These are phyloP conservation scores for Nomada lathburiana DNA, from an alignment of 2,888 invertebrate genomes.

Conservation along the genomic window DNA sequence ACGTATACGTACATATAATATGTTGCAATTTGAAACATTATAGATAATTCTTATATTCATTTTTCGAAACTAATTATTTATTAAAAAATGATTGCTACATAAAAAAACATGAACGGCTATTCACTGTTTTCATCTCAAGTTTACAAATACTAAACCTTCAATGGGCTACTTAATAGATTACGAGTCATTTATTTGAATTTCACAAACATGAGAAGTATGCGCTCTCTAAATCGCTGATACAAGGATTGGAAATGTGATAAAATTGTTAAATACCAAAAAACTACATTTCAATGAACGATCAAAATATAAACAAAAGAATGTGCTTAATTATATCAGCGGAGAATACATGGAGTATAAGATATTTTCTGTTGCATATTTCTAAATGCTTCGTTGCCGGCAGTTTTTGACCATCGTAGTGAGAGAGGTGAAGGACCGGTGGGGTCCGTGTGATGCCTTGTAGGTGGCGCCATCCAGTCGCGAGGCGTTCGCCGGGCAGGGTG, in stretches of 20 bases:
- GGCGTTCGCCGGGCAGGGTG: slow-evolving; percentile 66
- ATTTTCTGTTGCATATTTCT: slow-evolving; percentile 3
- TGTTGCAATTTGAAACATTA: background rate
- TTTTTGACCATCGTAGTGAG: slow-evolving; percentile 45
- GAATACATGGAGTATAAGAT: too few species aligned
- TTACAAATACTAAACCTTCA: background rate
- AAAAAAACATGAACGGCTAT: background rate
- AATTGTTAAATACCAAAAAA: background rate
- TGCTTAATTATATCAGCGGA: background rate
- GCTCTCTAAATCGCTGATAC: background rate
- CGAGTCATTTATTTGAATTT: background rate
- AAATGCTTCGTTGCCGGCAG: slow-evolving; percentile 13
- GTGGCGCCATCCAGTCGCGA: slow-evolving; percentile 75
- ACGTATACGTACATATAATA: background rate
- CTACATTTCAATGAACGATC: background rate
- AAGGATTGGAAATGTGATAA: background rate
- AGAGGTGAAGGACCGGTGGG: slow-evolving; percentile 63
- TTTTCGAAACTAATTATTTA: background rate
- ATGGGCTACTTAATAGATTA: too few species aligned
- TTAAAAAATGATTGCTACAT: background rate
- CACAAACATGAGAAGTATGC: background rate
- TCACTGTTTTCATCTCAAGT: background rate
- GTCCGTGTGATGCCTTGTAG: slow-evolving; percentile 60
- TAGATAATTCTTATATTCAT: background rate
- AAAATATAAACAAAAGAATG: background rate